phyloP scores from a whole-genome alignment of 2,797 vertebrate genomes.

The Galagoides demidoff region DNA sequence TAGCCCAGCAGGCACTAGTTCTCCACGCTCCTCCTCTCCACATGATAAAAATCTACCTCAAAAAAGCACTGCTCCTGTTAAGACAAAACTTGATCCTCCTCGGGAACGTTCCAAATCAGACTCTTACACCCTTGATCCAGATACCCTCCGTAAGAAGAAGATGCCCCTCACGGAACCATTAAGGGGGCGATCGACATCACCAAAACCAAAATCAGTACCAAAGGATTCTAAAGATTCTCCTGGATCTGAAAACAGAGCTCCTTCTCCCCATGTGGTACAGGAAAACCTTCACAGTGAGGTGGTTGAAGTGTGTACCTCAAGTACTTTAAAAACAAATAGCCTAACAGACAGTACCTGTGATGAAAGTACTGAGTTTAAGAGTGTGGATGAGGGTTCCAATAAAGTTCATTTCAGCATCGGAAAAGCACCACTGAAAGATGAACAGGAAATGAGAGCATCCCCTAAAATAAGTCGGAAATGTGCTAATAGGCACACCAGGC shows the following conservation, averaged over 20 bases:
- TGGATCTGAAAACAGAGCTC: slow-evolving; percentile 94
- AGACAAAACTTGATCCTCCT: slow-evolving; percentile 95
- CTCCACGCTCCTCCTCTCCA: slow-evolving; percentile 93
- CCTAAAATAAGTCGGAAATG: slow-evolving; percentile 98
- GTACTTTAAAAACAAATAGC: slow-evolving; percentile 93
- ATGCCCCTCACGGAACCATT: slow-evolving; percentile 95
- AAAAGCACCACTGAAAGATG: slow-evolving; percentile 97
- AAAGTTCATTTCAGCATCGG: slow-evolving; percentile 99
- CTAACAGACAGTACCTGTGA: slow-evolving; percentile 92
- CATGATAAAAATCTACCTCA: slow-evolving; percentile 95
- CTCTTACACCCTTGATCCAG: slow-evolving; percentile 98
- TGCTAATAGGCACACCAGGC: slow-evolving; percentile 93
- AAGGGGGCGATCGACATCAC: slow-evolving; percentile 96
- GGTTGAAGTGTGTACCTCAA: slow-evolving; percentile 97
- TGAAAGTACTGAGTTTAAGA: slow-evolving; percentile 91
- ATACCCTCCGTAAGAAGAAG: slow-evolving; percentile 98
- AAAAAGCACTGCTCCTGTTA: slow-evolving; percentile 93
- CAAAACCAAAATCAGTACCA: slow-evolving; percentile 94
- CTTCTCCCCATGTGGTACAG: slow-evolving; percentile 97
- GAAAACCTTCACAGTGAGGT: slow-evolving; percentile 99
- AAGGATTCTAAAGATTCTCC: slow-evolving; percentile 91
- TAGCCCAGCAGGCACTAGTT: slow-evolving; percentile 91
- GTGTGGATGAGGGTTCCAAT: slow-evolving; percentile 92
- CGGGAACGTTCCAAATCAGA: slow-evolving; percentile 99
- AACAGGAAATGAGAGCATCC: slow-evolving; percentile 95